Conservation (phyloP, 1,140 invertebrate genomes). For the Rhyacophila brunnea region DNA sequence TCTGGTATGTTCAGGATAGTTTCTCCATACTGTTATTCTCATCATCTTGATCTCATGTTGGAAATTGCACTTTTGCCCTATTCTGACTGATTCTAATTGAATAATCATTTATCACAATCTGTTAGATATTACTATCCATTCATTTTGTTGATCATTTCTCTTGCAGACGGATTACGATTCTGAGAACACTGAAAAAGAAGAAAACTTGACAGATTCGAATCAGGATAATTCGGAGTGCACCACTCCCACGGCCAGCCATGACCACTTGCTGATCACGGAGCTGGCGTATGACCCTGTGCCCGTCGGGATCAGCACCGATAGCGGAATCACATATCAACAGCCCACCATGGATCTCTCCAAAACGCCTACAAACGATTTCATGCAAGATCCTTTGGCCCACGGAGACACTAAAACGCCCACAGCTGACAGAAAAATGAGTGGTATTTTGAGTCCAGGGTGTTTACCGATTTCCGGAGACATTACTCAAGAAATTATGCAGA, state of each 20-base stretch:
- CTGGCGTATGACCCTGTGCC: slow-evolving; percentile 43
- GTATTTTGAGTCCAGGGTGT: too few species aligned
- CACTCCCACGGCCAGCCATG: slow-evolving; percentile 50
- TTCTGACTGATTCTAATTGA: too few species aligned
- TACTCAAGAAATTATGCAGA: too few species aligned
- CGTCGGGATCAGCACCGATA: background rate
- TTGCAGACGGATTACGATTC: slow-evolving; percentile 47
- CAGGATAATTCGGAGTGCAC: slow-evolving; percentile 55
- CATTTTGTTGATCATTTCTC: too few species aligned
- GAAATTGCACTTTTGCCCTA: too few species aligned
- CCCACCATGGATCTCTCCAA: slow-evolving; percentile 8
- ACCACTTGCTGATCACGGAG: slow-evolving; percentile 46
- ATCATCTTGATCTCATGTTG: too few species aligned
- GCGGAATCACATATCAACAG: background rate
- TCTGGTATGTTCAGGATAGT: too few species aligned
- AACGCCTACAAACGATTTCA: slow-evolving; percentile 29
- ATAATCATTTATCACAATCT: too few species aligned
- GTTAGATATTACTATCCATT: too few species aligned
- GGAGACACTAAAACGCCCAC: background rate
- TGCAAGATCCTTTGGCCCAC: slow-evolving; percentile 3
- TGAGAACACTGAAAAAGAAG: slow-evolving; percentile 51
- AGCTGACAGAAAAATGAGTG: too few species aligned
- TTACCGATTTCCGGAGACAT: too few species aligned
- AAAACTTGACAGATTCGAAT: slow-evolving; percentile 54
- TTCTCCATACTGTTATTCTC: too few species aligned